phyloP scores from a whole-genome alignment of 1,140 invertebrate species.

The Drosophila guanche region DNA sequence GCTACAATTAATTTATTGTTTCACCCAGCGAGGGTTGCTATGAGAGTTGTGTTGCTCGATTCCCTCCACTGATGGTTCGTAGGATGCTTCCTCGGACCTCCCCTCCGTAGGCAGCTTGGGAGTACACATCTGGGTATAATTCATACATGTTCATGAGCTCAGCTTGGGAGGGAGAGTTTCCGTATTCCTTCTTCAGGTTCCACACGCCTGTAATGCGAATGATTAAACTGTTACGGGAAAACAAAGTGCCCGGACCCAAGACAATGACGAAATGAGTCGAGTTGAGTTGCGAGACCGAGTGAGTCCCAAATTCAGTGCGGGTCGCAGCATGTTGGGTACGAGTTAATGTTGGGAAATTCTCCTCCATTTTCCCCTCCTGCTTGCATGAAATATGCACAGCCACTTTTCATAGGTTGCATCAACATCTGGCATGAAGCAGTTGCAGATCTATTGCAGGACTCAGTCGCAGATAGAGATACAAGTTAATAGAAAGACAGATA shows the following conservation, averaged over 20 bases:
- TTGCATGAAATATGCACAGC: conserved; percentile 74
- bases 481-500: conserved; percentile 23
- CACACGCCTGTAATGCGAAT: conserved; percentile 66
- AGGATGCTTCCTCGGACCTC: conserved; percentile 17
- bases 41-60: neutral
- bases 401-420: conserved; percentile 56
- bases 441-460: conserved; percentile 42
- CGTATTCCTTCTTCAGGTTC: neutral
- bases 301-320: conserved; percentile 45
- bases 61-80: too few species aligned
- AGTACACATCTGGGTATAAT: conserved; percentile 35
- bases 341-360: conserved; percentile 63
- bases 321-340: conserved; percentile 53
- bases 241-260: conserved; percentile 64
- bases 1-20: conserved; percentile 66
- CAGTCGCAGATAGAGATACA: conserved; percentile 44
- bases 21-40: conserved; percentile 28
- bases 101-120: neutral
- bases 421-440: conserved; percentile 33
- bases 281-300: conserved; percentile 16
- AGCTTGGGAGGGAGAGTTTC: conserved; percentile 1
- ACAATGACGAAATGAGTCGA: conserved; percentile 73
- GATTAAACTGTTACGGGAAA: conserved; percentile 74
- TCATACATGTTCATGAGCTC: conserved; percentile 25
- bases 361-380: conserved; percentile 6